Percentiles rank a stretch among this genome's conserved stretches.
These are phyloP conservation scores for Bryconaethiops microstoma DNA, from an alignment of 2,797 vertebrate species.

Conservation along the genomic window DNA sequence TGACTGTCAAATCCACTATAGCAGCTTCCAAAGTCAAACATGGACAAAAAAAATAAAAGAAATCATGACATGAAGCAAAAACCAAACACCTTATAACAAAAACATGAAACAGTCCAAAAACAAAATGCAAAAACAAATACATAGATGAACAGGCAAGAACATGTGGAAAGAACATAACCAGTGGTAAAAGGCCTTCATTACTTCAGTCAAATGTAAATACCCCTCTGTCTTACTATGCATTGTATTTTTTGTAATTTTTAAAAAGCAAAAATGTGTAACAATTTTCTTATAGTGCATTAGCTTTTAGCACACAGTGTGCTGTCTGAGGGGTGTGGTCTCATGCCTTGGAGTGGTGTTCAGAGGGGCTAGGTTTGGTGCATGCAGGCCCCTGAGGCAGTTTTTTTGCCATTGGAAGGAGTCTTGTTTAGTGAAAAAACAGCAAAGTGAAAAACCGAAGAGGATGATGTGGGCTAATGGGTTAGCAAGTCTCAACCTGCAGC, in stretches of 20 bases:
- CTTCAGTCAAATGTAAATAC: conserved; percentile 14
- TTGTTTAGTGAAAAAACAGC: background rate
- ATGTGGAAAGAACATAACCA: conserved; percentile 56
- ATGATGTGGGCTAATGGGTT: conserved; percentile 36
- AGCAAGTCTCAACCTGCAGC: conserved; percentile 83
- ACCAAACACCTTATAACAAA: conserved; percentile 45
- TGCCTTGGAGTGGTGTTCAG: conserved; percentile 52
- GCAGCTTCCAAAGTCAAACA: conserved; percentile 68
- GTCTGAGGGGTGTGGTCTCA: conserved; percentile 58
- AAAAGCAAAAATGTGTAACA: conserved; percentile 60
- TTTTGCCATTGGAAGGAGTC: background rate
- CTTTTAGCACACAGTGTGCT: conserved; percentile 60
- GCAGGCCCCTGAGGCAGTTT: conserved; percentile 59
- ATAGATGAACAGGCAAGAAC: conserved; percentile 31
- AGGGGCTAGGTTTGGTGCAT: conserved; percentile 63
- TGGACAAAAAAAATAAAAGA: conserved; percentile 40
- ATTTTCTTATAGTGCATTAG: conserved; percentile 53
- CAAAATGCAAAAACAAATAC: background rate
- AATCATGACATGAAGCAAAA: conserved; percentile 43
- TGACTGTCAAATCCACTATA: conserved; percentile 46
- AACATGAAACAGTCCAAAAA: conserved; percentile 27
- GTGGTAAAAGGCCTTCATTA: conserved; percentile 51
- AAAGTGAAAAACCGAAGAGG: background rate
- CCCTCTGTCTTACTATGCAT: background rate
- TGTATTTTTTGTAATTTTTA: background rate